These are phyloP conservation scores for Synodontis membranacea DNA, from an alignment of 2,113 vertebrate species.

Conservation along the genomic window DNA sequence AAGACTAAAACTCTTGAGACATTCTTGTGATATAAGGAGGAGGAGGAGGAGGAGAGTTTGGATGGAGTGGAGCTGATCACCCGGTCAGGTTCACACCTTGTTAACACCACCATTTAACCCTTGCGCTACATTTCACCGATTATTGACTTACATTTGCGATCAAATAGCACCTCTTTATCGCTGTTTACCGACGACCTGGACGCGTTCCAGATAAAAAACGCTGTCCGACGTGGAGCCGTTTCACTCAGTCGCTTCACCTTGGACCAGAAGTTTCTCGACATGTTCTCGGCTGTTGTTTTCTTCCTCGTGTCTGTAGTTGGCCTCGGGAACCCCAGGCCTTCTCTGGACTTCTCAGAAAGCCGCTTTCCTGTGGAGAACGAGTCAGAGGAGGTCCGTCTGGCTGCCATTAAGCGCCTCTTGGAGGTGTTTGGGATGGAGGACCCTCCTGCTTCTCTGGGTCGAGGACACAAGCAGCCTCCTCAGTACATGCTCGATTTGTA, in stretches of 20 bases:
- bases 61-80: background rate
- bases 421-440: slow-evolving; percentile 89
- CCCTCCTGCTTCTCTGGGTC: slow-evolving; percentile 65
- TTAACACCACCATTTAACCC: slow-evolving; percentile 79
- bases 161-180: slow-evolving; percentile 75
- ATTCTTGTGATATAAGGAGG: background rate
- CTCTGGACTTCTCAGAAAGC: slow-evolving; percentile 52
- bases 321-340: slow-evolving; percentile 59
- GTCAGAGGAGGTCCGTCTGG: slow-evolving; percentile 65
- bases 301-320: slow-evolving; percentile 49
- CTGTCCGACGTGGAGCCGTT: background rate
- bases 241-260: slow-evolving; percentile 59
- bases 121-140: slow-evolving; percentile 79
- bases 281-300: slow-evolving; percentile 53
- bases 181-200: slow-evolving; percentile 67
- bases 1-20: background rate
- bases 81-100: slow-evolving; percentile 78
- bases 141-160: slow-evolving; percentile 81
- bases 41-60: background rate
- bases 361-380: slow-evolving; percentile 51
- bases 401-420: slow-evolving; percentile 82
- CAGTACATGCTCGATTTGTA: slow-evolving; percentile 93
- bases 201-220: slow-evolving; percentile 80
- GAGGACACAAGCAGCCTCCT: slow-evolving; percentile 76
- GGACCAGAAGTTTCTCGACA: slow-evolving; percentile 40